Conservation (phyloP, 2,113 vertebrate species). For the Elgaria multicarinata region DNA sequence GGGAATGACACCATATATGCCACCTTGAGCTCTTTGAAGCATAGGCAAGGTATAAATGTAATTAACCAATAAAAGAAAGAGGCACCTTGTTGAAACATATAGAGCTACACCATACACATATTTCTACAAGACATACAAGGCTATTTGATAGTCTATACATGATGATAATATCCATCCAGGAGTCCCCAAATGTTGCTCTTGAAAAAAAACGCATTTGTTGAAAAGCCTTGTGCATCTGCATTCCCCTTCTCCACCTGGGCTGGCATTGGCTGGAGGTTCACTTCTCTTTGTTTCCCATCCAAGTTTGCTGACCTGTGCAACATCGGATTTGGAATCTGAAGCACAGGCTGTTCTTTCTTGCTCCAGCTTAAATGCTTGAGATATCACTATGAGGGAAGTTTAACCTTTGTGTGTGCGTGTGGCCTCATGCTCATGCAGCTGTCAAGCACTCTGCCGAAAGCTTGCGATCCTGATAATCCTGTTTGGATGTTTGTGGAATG, state of each 20-base stretch:
- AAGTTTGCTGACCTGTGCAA: neutral
- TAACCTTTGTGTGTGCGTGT: conserved; percentile 17
- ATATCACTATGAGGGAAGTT: neutral
- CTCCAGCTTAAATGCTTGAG: too few species aligned
- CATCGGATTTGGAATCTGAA: neutral
- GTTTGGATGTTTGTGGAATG: conserved; percentile 29
- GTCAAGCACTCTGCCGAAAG: conserved; percentile 28
- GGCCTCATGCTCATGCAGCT: neutral
- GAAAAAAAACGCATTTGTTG: neutral
- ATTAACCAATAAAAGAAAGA: neutral
- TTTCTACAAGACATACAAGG: neutral
- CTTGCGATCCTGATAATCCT: neutral
- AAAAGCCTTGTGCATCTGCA: too few species aligned
- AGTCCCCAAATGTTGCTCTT: neutral
- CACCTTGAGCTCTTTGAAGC: neutral
- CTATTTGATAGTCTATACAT: neutral
- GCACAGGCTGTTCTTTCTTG: neutral
- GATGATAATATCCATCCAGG: neutral
- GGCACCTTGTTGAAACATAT: neutral
- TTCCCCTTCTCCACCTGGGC: neutral
- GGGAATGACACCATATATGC: too few species aligned
- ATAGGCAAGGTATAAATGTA: neutral
- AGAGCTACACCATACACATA: neutral
- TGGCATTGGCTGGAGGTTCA: neutral
- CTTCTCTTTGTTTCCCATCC: neutral